Evolutionary conservation across 2,888 invertebrate genomes (phyloP).

Genomic region (Cerastoderma edule): DNA sequence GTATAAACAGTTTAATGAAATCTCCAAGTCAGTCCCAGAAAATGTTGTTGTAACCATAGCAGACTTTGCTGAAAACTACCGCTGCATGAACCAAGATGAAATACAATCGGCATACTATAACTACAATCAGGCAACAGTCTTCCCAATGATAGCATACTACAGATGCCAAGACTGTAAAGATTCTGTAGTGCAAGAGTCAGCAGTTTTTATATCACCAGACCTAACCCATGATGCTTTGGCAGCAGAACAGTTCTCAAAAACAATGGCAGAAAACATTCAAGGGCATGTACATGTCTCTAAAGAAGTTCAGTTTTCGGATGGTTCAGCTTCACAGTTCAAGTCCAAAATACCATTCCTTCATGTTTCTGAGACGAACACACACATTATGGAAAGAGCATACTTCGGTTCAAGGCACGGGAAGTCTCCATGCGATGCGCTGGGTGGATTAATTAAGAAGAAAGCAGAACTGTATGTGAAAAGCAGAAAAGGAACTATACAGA

Average conservation of each 20-base stretch:
- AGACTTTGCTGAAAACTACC: slow-evolving; percentile 45
- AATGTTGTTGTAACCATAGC: slow-evolving; percentile 21
- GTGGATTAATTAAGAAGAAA: slow-evolving; percentile 38
- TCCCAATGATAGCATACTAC: slow-evolving; percentile 36
- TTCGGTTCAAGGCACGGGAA: slow-evolving; percentile 49
- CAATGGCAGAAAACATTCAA: slow-evolving; percentile 27
- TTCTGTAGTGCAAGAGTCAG: slow-evolving; percentile 25
- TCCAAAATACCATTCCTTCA: slow-evolving; percentile 40
- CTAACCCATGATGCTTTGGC: slow-evolving; percentile 33
- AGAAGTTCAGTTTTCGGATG: slow-evolving; percentile 39
- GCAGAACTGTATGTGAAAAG: slow-evolving; percentile 37
- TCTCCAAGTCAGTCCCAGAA: slow-evolving; percentile 34
- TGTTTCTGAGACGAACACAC: slow-evolving; percentile 26
- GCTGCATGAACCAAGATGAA: slow-evolving; percentile 36
- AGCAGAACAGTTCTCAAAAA: slow-evolving; percentile 26
- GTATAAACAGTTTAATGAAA: slow-evolving; percentile 23
- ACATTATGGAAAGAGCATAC: slow-evolving; percentile 32
- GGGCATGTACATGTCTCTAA: slow-evolving; percentile 8
- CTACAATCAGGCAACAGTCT: slow-evolving; percentile 37
- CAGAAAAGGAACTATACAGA: slow-evolving; percentile 41
- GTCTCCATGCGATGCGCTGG: slow-evolving; percentile 37
- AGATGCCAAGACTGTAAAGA: slow-evolving; percentile 33
- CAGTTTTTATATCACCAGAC: slow-evolving; percentile 36
- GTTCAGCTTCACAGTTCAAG: slow-evolving; percentile 43
- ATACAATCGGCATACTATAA: slow-evolving; percentile 34